Percentiles rank a stretch among this genome's conserved stretches.
These are phyloP conservation scores for Lasaia peninsularis DNA, from an alignment of 1,140 invertebrate species.

Conservation along the genomic window DNA sequence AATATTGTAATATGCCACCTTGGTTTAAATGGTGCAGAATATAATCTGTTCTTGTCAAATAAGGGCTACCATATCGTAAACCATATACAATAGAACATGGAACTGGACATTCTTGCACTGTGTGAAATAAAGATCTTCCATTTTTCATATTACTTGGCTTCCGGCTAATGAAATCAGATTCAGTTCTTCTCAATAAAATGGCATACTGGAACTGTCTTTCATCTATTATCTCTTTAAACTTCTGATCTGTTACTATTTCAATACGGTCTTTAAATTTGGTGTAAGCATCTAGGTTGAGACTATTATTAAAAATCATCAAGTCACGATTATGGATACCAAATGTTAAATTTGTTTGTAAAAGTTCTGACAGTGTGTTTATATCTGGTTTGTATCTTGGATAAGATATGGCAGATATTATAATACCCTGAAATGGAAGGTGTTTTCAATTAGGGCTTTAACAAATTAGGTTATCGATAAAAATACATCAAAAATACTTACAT, in stretches of 20 bases:
- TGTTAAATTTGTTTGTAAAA: constrained; percentile 47
- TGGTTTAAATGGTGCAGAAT: constrained; percentile 52
- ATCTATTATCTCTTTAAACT: constrained; percentile 50
- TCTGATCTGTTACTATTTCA: constrained; percentile 44
- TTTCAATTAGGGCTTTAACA: not conserved
- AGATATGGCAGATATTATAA: constrained; percentile 61
- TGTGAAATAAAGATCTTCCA: constrained; percentile 54
- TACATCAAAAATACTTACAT: constrained; percentile 47
- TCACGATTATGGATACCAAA: constrained; percentile 60
- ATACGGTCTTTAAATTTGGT: constrained; percentile 39
- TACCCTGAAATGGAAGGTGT: constrained; percentile 48
- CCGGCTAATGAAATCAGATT: constrained; percentile 46
- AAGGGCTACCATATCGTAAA: constrained; percentile 60
- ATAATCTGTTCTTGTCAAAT: constrained; percentile 45
- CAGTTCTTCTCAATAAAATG: constrained; percentile 48
- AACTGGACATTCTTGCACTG: constrained; percentile 51
- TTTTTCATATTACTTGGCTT: constrained; percentile 48
- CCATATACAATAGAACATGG: constrained; percentile 63
- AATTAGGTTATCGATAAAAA: not conserved
- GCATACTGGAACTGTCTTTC: constrained; percentile 57
- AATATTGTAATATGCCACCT: constrained; percentile 55
- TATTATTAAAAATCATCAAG: constrained; percentile 42
- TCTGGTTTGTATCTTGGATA: constrained; percentile 59
- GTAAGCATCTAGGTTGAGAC: constrained; percentile 33
- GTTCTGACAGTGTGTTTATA: constrained; percentile 42